phyloP scores from a whole-genome alignment of 2,113 vertebrate genomes.

The Nannospalax galili region DNA sequence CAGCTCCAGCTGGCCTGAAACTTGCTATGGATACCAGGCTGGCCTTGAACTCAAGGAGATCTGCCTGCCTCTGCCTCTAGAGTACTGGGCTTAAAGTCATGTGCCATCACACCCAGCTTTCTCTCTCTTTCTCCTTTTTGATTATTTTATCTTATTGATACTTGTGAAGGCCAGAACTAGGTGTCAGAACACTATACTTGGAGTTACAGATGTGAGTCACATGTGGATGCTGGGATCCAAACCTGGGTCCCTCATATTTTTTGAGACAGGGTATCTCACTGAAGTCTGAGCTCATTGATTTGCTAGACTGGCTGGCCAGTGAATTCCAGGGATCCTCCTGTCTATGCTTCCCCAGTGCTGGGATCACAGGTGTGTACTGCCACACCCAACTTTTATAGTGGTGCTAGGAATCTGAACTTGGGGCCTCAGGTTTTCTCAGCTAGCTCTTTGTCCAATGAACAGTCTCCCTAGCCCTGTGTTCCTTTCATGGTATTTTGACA shows the following conservation, averaged over 20 bases:
- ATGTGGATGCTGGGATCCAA: no score
- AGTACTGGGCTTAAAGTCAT: no score
- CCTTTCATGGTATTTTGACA: neutral
- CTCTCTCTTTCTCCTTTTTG: no score
- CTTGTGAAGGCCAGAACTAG: no score
- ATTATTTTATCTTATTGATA: no score
- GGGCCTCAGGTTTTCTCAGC: neutral
- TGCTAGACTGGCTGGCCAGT: neutral
- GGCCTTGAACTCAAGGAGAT: no score
- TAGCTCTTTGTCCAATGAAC: neutral
- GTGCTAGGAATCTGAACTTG: neutral
- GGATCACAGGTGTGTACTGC: neutral
- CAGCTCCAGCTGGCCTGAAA: no score
- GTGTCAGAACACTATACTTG: no score
- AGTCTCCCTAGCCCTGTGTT: neutral
- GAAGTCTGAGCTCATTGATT: neutral
- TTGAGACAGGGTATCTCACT: neutral
- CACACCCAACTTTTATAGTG: neutral
- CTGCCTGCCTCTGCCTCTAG: no score
- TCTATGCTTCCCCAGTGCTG: neutral
- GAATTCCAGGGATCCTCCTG: neutral
- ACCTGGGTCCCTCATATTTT: neutral
- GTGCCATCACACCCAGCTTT: no score
- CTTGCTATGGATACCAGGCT: no score
- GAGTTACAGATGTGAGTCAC: no score